Evolutionary conservation across 2,113 vertebrate genomes (phyloP).

Genomic region (Osmerus eperlanus): DNA sequence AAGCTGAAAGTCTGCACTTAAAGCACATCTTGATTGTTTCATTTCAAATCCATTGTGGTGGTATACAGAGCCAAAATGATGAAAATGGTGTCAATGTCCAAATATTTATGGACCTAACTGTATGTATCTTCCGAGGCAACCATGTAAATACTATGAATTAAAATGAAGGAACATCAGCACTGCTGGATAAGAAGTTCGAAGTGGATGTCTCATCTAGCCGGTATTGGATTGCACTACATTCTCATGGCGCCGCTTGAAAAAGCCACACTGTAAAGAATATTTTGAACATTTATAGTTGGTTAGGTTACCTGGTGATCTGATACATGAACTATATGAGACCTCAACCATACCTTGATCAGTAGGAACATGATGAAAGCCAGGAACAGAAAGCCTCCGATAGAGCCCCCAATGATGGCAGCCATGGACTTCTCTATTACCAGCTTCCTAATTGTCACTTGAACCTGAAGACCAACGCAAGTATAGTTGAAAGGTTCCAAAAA

Average conservation of each 20-base stretch:
- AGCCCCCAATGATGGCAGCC: constrained; percentile 34
- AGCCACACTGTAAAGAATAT: constrained; percentile 49
- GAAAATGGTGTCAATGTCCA: too few relatives aligned
- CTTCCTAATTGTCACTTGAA: constrained; percentile 36
- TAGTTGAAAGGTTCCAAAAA: background rate
- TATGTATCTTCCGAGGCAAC: too few relatives aligned
- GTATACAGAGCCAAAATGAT: too few relatives aligned
- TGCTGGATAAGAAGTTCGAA: too few relatives aligned
- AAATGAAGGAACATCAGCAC: too few relatives aligned
- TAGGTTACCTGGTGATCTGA: too few relatives aligned
- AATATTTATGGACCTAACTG: too few relatives aligned
- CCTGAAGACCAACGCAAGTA: constrained; percentile 15
- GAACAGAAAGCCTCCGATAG: constrained; percentile 45
- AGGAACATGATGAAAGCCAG: constrained; percentile 44
- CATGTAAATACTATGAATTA: too few relatives aligned
- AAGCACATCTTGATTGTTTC: too few relatives aligned
- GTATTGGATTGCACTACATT: background rate
- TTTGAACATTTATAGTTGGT: background rate
- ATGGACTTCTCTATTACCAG: constrained; percentile 28
- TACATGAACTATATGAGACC: background rate
- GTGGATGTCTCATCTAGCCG: too few relatives aligned
- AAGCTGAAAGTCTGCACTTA: too few relatives aligned
- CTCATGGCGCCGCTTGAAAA: constrained; percentile 48
- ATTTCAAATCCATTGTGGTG: too few relatives aligned
- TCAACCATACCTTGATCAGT: constrained; percentile 45